Conservation (phyloP, 2,113 vertebrate species). For the Hippopotamus amphibius region DNA sequence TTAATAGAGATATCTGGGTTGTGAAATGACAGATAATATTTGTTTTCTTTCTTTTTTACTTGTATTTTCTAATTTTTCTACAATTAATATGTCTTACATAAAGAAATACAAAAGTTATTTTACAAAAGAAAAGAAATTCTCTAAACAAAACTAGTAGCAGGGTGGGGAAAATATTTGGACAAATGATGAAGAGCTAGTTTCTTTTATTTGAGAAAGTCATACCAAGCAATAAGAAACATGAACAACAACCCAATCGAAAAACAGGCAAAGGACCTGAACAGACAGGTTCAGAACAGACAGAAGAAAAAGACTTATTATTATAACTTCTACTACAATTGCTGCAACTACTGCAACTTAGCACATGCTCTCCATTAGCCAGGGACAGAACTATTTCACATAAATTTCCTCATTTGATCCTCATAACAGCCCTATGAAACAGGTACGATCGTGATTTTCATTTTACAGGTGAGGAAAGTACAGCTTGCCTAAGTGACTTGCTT, state of each 20-base stretch:
- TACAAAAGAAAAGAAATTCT: conserved; percentile 5
- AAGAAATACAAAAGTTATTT: not conserved
- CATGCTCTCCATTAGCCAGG: not conserved
- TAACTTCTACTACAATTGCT: not conserved
- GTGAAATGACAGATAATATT: not conserved
- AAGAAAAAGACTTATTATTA: too few relatives aligned
- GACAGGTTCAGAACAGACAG: not conserved
- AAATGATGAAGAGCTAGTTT: not conserved
- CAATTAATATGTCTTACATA: not conserved
- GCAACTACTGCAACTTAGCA: not conserved
- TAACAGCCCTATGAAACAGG: not conserved
- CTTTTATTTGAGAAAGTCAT: not conserved
- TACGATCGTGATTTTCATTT: not conserved
- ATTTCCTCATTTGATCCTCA: not conserved
- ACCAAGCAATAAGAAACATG: not conserved
- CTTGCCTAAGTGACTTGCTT: not conserved
- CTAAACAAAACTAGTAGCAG: not conserved
- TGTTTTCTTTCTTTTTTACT: conserved; percentile 6
- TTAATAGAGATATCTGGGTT: not conserved
- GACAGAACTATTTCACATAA: not conserved
- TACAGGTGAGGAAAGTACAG: not conserved
- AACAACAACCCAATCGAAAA: not conserved
- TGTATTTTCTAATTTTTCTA: conserved; percentile 30
- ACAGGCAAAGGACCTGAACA: not conserved
- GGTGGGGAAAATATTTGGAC: not conserved